Evolutionary conservation across 2,797 vertebrate species (phyloP), one percentile per base, ranked within the genome.

Genomic region (Pyrocephalus nanus): DNA sequence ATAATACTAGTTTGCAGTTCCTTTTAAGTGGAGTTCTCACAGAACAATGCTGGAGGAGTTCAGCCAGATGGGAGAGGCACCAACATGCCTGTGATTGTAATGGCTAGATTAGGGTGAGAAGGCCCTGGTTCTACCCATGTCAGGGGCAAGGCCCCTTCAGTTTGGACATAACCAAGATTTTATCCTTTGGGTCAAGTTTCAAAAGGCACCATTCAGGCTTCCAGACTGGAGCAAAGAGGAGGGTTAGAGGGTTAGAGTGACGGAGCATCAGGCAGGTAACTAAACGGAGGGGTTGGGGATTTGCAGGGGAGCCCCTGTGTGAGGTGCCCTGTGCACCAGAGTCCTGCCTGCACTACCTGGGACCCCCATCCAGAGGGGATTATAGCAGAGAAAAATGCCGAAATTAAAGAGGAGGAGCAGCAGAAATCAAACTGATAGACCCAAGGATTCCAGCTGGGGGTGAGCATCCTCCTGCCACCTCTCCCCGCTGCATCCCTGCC

Each of bases 241-340:
- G 73, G 86, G 81, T 43, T 40, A 61, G 86, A 42, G 82, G 82
- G 78, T 67, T 15, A 88, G 13, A 65, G 27, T 2, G 86, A 55
- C 2, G 6, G 34, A 71, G 80, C 79, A 78, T 10, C 3, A 32
- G 74, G 81, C 17, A 48, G 77, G 32, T 43, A 62, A 51, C 51
- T 8, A 5, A 54, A 18, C 0, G 2, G 34, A 8, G 38, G 9
- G 2, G 1, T 3, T 4, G 23, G 30, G 89, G 77, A 36, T 55
- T 6, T 3, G n/a, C 25, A 6, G 6, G 3, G 43, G 15, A 62
- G 22, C 6, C 22, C 16, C 3, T 0, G 30, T 0, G 11, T 12
- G 3, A 77, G 29, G 14, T 21, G 53, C 27, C 50, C 64, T 22
- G 8, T 2, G 12, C 11, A 1, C 27, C 36, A 12, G 9, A 4